A percentile compares a stretch with the other conserved stretches of the same genome.
Conservation (phyloP, 2,113 vertebrate species). For the Aegotheles bennettii region DNA sequence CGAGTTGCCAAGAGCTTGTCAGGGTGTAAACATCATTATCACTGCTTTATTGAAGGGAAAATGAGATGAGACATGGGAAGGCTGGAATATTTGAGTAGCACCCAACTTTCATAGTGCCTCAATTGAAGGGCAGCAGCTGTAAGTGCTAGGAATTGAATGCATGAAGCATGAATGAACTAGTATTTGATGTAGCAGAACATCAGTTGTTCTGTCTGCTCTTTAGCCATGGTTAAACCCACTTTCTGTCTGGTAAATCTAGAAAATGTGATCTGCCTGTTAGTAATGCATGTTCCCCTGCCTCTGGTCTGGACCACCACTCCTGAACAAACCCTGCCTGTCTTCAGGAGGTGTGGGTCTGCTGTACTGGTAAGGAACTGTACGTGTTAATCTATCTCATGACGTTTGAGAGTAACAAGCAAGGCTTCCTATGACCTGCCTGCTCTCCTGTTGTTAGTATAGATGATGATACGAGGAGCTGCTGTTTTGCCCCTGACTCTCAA, state of each 20-base stretch:
- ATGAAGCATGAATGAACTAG: neutral
- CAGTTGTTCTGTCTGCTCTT: neutral
- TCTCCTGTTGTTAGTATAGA: neutral
- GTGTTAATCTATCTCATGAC: accelerated
- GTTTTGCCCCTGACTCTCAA: neutral
- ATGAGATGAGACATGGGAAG: neutral
- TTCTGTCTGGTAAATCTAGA: neutral
- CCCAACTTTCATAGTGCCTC: neutral
- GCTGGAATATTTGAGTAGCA: neutral
- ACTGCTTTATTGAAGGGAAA: neutral
- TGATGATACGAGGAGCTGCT: neutral
- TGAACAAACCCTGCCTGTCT: neutral
- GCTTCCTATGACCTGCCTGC: neutral
- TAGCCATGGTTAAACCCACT: neutral
- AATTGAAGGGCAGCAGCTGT: neutral
- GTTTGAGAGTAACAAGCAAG: neutral
- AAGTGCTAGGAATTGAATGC: neutral
- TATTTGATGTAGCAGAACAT: neutral
- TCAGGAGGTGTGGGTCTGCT: too few species aligned
- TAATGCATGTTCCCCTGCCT: neutral
- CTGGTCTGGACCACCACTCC: too few species aligned
- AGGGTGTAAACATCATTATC: neutral
- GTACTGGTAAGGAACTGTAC: accelerated
- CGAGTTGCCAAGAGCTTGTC: neutral
- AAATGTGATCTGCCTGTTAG: neutral